Evolutionary conservation across 2,797 vertebrate genomes (phyloP).

Genomic region (Chrysocyon brachyurus): DNA sequence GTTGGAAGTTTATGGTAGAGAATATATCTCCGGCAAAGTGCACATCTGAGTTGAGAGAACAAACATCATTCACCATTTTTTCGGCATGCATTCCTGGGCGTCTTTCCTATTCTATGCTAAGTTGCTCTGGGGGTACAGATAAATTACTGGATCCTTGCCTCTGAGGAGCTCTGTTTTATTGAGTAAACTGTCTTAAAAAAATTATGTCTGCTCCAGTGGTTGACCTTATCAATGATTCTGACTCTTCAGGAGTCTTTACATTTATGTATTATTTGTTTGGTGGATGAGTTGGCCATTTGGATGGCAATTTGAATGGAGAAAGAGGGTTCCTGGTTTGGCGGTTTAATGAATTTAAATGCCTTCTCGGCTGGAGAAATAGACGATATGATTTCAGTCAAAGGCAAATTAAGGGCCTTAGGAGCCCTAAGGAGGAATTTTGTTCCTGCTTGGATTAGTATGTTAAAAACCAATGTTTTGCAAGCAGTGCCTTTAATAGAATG

Average conservation of each 20-base stretch:
- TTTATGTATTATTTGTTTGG: slow-evolving; percentile 3
- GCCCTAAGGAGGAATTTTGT: background rate
- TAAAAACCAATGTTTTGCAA: background rate
- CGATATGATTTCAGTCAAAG: background rate
- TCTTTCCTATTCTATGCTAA: slow-evolving; percentile 14
- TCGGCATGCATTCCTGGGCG: background rate
- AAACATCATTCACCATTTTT: slow-evolving; percentile 35
- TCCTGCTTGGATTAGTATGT: background rate
- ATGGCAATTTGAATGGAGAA: background rate
- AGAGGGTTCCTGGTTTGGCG: background rate
- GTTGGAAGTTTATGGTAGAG: background rate
- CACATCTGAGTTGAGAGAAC: background rate
- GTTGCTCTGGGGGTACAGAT: background rate
- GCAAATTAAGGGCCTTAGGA: background rate
- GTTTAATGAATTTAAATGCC: background rate
- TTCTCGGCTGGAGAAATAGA: background rate
- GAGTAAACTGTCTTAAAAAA: slow-evolving; percentile 65
- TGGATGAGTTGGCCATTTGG: background rate
- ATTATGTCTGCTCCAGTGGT: background rate
- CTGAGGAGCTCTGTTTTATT: slow-evolving; percentile 31
- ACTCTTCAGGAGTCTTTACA: slow-evolving; percentile 12
- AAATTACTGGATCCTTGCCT: slow-evolving; percentile 42
- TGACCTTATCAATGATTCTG: slow-evolving; percentile 48
- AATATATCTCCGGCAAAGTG: background rate
- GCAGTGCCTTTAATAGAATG: background rate